Evolutionary conservation across 2,113 vertebrate genomes (phyloP).

Genomic region (Mesitornis unicolor): DNA sequence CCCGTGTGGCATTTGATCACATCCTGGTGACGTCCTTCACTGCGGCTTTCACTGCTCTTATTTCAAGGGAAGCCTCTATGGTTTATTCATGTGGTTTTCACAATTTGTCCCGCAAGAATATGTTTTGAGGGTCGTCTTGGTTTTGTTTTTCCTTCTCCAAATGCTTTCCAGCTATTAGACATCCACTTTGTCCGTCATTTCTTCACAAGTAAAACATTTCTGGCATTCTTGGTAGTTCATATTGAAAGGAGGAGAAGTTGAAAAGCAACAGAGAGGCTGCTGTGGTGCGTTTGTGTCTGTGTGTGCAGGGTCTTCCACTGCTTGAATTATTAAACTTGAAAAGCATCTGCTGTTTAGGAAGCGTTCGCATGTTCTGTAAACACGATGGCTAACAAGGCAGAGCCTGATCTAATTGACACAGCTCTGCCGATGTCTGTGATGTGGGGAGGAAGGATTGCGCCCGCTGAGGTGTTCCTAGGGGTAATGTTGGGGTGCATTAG

Average conservation of each 20-base stretch:
- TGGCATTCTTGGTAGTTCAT: background rate
- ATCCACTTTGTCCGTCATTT: background rate
- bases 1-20: conserved; percentile 16
- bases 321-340: conserved; percentile 58
- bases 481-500: too few relatives aligned
- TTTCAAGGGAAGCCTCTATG: conserved; percentile 8
- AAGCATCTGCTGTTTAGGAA: conserved; percentile 52
- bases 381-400: conserved; percentile 47
- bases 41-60: conserved; percentile 15
- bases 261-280: background rate
- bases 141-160: conserved; percentile 11
- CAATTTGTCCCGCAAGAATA: background rate
- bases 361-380: conserved; percentile 20
- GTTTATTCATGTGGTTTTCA: conserved; percentile 43
- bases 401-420: conserved; percentile 25
- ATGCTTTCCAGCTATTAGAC: background rate
- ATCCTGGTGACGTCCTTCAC: background rate
- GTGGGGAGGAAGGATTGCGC: background rate
- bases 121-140: background rate
- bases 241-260: background rate
- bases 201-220: background rate
- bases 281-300: background rate
- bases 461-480: background rate
- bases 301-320: conserved; percentile 17
- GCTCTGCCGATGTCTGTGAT: background rate